Base-by-base conservation (phyloP, 2,888 invertebrate species). In the Limnephilus auricula region DNA sequence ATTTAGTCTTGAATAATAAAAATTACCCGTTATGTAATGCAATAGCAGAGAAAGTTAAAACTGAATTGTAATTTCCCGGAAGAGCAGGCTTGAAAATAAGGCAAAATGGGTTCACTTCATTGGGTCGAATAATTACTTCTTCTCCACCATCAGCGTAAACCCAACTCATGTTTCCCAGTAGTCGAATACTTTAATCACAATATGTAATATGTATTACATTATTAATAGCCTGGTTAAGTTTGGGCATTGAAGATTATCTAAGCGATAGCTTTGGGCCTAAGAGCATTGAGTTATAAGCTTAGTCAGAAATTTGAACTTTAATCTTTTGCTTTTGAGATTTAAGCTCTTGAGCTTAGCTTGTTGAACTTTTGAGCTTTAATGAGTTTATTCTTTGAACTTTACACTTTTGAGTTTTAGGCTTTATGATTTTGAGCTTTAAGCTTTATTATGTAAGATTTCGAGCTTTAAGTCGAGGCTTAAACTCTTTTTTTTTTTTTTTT, bases 11-110 rank as follows among this genome's bases (percentile, higher is more conserved):
- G 25, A 65, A 34, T 45, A 34, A 34, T 82, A 82, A 82, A 92
- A 93, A 95, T 96, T 94, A 95, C 93, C 94, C 95, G 91, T 95
- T 93, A 89, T 95, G 95, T 82, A 96, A 94, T 92, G 95, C 95
- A 15, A 95, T 93, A 92, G 95, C 95, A 1, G 95, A 95, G 90
- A 95, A 95, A 31, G 95, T 95, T 2, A 95, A 93, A 0, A 94
- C 95, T 0, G 95, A 95, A 87, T 95, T 94, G 92, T 95, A 95
- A 1, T 95, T 30, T 90, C 95, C 93, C 94, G 94, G 85, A 95
- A 93, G 6, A 94, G 94, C 1, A 93, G 93, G 93, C 94, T 95
- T 1, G 96, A 96, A 92, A 95, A 95, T 93, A 95, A 96, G 95
- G 79, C 94, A 95, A 89, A 94, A 95, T 25, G 94, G 94, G 0